Conservation (phyloP, 2,888 invertebrate species). For the Gandaritis pyraliata region DNA sequence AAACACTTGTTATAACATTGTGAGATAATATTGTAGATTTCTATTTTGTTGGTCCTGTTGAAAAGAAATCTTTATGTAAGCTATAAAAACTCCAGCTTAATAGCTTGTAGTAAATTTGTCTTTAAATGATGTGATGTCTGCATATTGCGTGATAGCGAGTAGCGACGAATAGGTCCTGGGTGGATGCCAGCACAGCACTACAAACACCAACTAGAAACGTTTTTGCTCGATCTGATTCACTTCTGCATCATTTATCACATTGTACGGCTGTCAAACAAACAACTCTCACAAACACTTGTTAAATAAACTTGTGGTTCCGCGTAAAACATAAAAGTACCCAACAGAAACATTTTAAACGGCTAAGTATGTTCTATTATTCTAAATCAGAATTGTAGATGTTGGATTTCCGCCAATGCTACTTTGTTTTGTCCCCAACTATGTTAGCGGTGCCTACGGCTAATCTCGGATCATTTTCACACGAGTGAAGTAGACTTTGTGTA, state of each 20-base stretch:
- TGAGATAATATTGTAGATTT: no score
- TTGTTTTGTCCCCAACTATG: conserved; percentile 1
- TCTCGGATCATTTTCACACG: conserved; percentile 42
- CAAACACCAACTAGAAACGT: conserved; percentile 60
- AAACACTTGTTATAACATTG: no score
- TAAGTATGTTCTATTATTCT: conserved; percentile 60
- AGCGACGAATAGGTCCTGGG: conserved; percentile 66
- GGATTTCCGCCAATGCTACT: conserved; percentile 5
- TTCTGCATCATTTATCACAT: conserved; percentile 53
- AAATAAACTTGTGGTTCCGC: conserved; percentile 6
- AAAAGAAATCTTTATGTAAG: background rate
- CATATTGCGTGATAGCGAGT: conserved; percentile 67
- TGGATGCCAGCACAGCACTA: conserved; percentile 63
- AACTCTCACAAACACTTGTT: conserved; percentile 31
- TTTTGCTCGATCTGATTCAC: conserved; percentile 57
- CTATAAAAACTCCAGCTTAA: conserved; percentile 42
- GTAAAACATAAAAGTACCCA: conserved; percentile 1
- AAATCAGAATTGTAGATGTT: conserved; percentile 65
- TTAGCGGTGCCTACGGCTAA: background rate
- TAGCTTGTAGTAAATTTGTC: conserved; percentile 57
- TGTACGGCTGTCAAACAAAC: conserved; percentile 52
- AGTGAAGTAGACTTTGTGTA: conserved; percentile 13
- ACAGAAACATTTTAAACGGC: conserved; percentile 58
- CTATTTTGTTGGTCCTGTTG: no score
- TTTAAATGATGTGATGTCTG: conserved; percentile 63